Percentiles rank a stretch among this genome's conserved stretches.
Evolutionary conservation across 2,888 invertebrate genomes (phyloP).

Genomic region (Oscheius myriophilus): DNA sequence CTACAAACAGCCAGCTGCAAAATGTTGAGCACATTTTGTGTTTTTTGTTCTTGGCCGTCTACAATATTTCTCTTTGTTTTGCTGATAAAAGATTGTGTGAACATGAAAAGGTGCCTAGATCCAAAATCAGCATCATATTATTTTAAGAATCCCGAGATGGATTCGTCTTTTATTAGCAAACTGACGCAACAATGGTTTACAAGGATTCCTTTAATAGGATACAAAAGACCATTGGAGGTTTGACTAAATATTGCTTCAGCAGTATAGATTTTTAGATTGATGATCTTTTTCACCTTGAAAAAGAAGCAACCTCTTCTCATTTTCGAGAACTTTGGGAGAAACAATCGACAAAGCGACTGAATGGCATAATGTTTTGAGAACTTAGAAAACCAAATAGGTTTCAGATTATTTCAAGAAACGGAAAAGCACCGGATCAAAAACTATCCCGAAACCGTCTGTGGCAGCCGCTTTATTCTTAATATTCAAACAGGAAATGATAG

Average conservation of each 20-base stretch:
- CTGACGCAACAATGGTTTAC: slow-evolving; percentile 67
- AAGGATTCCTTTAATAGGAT: slow-evolving; percentile 53
- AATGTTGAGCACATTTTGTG: slow-evolving; percentile 50
- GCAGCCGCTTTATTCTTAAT: slow-evolving; percentile 85
- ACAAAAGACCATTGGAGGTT: slow-evolving; percentile 51
- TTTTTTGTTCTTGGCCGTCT: slow-evolving; percentile 45
- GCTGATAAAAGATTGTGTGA: slow-evolving; percentile 54
- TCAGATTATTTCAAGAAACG: too few species aligned
- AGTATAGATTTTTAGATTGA: slow-evolving; percentile 16
- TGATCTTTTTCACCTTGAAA: slow-evolving; percentile 61
- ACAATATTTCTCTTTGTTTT: slow-evolving; percentile 54
- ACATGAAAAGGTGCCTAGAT: slow-evolving; percentile 37
- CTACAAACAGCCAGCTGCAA: not conserved
- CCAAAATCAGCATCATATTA: too few species aligned
- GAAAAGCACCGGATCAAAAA: too few species aligned
- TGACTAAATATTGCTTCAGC: too few species aligned
- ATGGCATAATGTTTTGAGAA: slow-evolving; percentile 12
- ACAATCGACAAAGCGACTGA: slow-evolving; percentile 57
- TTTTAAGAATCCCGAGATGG: slow-evolving; percentile 49
- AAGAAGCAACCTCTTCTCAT: slow-evolving; percentile 45
- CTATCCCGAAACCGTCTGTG: slow-evolving; percentile 79
- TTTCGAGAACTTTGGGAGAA: slow-evolving; percentile 56
- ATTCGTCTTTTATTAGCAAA: slow-evolving; percentile 57
- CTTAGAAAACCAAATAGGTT: not conserved
- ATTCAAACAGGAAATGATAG: slow-evolving; percentile 86